Percentiles rank a stretch among this genome's conserved stretches.
Evolutionary conservation across 2,888 invertebrate species (phyloP).

Genomic region (Anagyrus pseudococci): DNA sequence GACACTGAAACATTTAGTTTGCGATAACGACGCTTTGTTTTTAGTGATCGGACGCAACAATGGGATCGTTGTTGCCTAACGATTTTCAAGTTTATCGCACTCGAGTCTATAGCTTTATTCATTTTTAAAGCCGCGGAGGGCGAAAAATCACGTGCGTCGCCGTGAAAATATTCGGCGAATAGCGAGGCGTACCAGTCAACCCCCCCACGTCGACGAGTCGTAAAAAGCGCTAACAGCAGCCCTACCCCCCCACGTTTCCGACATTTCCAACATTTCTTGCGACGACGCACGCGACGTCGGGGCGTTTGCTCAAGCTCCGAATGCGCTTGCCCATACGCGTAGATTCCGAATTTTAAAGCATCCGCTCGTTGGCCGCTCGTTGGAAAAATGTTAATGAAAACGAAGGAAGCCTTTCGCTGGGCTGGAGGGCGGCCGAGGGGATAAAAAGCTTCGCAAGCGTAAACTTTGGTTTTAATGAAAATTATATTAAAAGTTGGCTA

Average conservation of each 20-base stretch:
- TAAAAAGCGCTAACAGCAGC: neutral
- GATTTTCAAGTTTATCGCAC: too few relatives aligned
- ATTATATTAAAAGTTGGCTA: slow-evolving; percentile 34
- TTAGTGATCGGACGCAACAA: too few relatives aligned
- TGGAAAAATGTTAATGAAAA: neutral
- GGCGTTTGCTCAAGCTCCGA: neutral
- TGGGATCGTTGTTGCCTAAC: too few relatives aligned
- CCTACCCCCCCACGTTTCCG: neutral
- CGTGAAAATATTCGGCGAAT: too few relatives aligned
- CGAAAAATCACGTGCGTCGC: too few relatives aligned
- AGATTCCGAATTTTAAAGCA: neutral
- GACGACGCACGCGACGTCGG: neutral
- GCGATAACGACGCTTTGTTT: too few relatives aligned
- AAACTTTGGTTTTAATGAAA: slow-evolving; percentile 35
- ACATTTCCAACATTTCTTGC: neutral
- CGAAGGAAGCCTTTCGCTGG: neutral
- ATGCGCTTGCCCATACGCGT: neutral
- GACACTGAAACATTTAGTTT: too few relatives aligned
- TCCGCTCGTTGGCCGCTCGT: too few relatives aligned
- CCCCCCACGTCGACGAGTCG: neutral
- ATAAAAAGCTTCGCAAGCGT: neutral
- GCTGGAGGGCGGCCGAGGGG: neutral
- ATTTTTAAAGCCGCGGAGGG: too few relatives aligned
- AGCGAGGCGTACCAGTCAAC: too few relatives aligned
- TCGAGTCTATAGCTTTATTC: too few relatives aligned